Evolutionary conservation across 2,113 vertebrate genomes (phyloP).

Genomic region (Drymodes brunneopygia): DNA sequence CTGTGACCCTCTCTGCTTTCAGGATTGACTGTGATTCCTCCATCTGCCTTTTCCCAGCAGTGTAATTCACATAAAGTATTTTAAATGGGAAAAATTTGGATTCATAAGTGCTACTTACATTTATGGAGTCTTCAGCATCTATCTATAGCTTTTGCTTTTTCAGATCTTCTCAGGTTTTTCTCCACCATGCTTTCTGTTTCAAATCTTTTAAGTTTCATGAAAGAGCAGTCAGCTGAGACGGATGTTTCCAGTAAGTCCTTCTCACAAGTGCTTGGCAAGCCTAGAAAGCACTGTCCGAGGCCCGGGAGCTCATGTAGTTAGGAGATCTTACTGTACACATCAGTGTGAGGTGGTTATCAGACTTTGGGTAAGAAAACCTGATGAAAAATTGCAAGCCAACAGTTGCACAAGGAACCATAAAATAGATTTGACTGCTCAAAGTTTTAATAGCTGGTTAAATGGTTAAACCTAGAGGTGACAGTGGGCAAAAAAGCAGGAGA

Average conservation of each 20-base stretch:
- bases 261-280: neutral
- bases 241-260: neutral
- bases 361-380: neutral
- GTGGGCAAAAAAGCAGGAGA: neutral
- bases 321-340: neutral
- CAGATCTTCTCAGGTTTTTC: neutral
- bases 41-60: neutral
- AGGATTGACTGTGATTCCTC: fast-evolving
- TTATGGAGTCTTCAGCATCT: neutral
- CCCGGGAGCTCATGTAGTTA: neutral
- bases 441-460: neutral
- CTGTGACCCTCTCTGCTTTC: neutral
- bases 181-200: neutral
- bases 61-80: neutral
- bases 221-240: neutral
- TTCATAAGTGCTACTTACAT: neutral
- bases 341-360: neutral
- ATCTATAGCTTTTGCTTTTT: neutral
- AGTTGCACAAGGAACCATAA: neutral
- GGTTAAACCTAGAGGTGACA: neutral
- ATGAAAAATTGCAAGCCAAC: neutral
- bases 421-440: neutral
- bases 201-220: neutral
- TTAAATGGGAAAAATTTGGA: neutral
- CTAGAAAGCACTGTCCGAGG: neutral